A percentile compares a stretch with the other conserved stretches of the same genome.
Conservation (phyloP, 2,113 vertebrate genomes). For the Sus scrofa region T2T-Sscrofa CM000824.6:228287501-228288000, state of each 20-base stretch:
- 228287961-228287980: conserved; percentile 48
- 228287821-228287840: accelerated
- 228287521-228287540: not conserved
- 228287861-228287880: conserved; percentile 70
- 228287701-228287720: not conserved
- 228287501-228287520: not conserved
- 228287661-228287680: conserved; percentile 48
- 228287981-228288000: conserved; percentile 37
- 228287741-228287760: not conserved
- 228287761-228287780: not conserved
- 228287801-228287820: not conserved
- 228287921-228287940: conserved; percentile 51
- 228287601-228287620: not conserved
- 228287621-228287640: not conserved
- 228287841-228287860: not conserved
- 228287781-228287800: accelerated
- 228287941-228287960: not conserved
- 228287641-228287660: not conserved
- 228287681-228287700: conserved; percentile 80
- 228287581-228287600: no score
- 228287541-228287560: not conserved
- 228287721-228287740: not conserved
- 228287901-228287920: conserved; percentile 48
- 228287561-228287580: not conserved
- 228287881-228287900: conserved; percentile 61